These are phyloP conservation scores for Zaprionus tsacasi DNA, from an alignment of 1,140 invertebrate genomes.

Conservation along the genomic window DNA sequence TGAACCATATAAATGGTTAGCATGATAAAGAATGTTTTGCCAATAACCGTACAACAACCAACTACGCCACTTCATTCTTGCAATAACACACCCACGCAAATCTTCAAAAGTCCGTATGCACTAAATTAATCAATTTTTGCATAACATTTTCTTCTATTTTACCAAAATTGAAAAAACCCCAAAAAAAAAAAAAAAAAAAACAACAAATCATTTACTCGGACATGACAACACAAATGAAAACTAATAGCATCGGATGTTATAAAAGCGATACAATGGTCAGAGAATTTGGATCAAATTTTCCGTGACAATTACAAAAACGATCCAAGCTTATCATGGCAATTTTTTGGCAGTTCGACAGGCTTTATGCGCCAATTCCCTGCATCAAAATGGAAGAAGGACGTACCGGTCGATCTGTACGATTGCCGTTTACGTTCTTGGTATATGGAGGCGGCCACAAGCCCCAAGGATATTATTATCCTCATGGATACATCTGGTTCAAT, in stretches of 20 bases:
- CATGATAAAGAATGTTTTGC: slow-evolving; percentile 62
- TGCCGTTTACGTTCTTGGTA: slow-evolving; percentile 96
- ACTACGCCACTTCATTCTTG: slow-evolving; percentile 63
- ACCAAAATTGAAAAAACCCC: background rate
- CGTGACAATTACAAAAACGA: slow-evolving; percentile 94
- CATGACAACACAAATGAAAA: slow-evolving; percentile 17
- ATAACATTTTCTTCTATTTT: slow-evolving; percentile 49
- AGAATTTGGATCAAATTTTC: slow-evolving; percentile 94
- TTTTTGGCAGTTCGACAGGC: slow-evolving; percentile 97
- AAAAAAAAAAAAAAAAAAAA: background rate
- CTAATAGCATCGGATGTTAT: slow-evolving; percentile 87
- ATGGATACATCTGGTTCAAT: slow-evolving; percentile 98
- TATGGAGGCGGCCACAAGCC: slow-evolving; percentile 97
- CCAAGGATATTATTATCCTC: slow-evolving; percentile 98
- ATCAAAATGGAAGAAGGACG: slow-evolving; percentile 89
- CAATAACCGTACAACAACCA: slow-evolving; percentile 78
- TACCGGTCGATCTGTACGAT: slow-evolving; percentile 93
- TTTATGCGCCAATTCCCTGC: slow-evolving; percentile 98
- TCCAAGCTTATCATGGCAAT: slow-evolving; percentile 97
- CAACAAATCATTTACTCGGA: slow-evolving; percentile 12
- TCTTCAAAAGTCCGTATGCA: background rate
- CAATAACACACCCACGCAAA: slow-evolving; percentile 24
- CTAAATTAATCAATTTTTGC: slow-evolving; percentile 64
- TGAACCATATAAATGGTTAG: too few species aligned
- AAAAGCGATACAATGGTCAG: slow-evolving; percentile 91